These are phyloP conservation scores for Epicampocera succincta DNA, from an alignment of 2,888 invertebrate genomes.

Conservation along the genomic window DNA sequence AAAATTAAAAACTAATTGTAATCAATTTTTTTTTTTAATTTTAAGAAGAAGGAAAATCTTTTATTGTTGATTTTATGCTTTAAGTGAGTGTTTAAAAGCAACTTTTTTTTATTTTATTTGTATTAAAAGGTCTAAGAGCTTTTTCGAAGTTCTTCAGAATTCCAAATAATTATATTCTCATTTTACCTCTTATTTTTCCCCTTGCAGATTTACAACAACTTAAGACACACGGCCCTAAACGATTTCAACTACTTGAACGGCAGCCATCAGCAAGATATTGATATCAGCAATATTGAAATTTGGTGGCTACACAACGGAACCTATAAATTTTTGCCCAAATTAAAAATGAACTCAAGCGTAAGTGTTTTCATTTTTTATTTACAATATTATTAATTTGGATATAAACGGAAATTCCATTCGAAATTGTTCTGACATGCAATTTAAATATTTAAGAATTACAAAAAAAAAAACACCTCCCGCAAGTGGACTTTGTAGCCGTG, in stretches of 20 bases:
- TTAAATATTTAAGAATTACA: not conserved
- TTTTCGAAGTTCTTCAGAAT: not conserved
- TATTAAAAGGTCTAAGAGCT: no score
- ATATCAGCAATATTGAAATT: slow-evolving; percentile 74
- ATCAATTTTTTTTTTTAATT: no score
- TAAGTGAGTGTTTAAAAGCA: no score
- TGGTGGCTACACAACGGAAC: slow-evolving; percentile 77
- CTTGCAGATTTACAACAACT: slow-evolving; percentile 75
- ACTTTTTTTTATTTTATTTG: no score
- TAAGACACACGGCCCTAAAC: slow-evolving; percentile 75
- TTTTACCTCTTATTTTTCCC: not conserved
- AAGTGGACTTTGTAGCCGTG: slow-evolving; percentile 55
- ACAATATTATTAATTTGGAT: not conserved
- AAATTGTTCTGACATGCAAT: slow-evolving; percentile 48
- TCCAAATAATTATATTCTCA: not conserved
- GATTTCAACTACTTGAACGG: slow-evolving; percentile 75
- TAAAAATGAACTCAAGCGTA: slow-evolving; percentile 78
- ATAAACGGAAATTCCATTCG: slow-evolving; percentile 65
- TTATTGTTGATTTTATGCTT: no score
- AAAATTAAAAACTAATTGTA: no score
- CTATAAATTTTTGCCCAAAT: slow-evolving; percentile 78
- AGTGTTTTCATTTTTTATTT: slow-evolving; percentile 60
- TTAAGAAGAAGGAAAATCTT: no score
- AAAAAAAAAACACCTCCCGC: slow-evolving; percentile 38
- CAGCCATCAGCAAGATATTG: slow-evolving; percentile 74